A percentile compares a stretch with the other conserved stretches of the same genome.
Conservation (phyloP, 2,113 vertebrate species). For the Neopipo cinnamomea region DNA sequence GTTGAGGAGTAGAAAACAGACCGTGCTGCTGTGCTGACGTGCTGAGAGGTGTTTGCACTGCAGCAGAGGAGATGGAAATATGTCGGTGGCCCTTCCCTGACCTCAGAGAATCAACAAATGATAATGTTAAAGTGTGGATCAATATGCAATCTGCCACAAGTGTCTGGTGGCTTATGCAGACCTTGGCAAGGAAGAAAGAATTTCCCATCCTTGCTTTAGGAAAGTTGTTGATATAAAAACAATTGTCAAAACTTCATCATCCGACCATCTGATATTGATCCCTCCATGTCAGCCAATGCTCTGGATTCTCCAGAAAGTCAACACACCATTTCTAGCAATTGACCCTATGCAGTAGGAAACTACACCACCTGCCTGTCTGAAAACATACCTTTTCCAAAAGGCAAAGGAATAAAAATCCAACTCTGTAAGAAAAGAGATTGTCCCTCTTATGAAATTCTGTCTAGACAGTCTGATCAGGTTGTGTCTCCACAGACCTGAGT, state of each 20-base stretch:
- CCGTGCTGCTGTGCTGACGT: background rate
- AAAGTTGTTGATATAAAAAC: constrained; percentile 22
- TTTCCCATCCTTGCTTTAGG: constrained; percentile 1
- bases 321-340: background rate
- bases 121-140: background rate
- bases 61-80: background rate
- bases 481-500: background rate
- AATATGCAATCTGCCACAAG: constrained; percentile 19
- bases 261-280: background rate
- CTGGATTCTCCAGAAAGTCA: background rate
- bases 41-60: background rate
- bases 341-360: background rate
- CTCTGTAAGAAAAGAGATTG: background rate
- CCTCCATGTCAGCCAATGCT: background rate
- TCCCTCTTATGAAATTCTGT: background rate
- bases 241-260: constrained; percentile 28
- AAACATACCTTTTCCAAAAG: background rate
- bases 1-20: background rate
- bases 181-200: background rate
- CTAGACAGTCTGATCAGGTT: background rate
- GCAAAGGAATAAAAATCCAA: background rate
- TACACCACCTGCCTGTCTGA: background rate
- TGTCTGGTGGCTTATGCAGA: background rate
- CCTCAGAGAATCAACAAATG: background rate
- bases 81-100: background rate